A percentile compares a stretch with the other conserved stretches of the same genome.
phyloP scores from a whole-genome alignment of 2,888 invertebrate genomes.

The Lobophora halterata region DNA sequence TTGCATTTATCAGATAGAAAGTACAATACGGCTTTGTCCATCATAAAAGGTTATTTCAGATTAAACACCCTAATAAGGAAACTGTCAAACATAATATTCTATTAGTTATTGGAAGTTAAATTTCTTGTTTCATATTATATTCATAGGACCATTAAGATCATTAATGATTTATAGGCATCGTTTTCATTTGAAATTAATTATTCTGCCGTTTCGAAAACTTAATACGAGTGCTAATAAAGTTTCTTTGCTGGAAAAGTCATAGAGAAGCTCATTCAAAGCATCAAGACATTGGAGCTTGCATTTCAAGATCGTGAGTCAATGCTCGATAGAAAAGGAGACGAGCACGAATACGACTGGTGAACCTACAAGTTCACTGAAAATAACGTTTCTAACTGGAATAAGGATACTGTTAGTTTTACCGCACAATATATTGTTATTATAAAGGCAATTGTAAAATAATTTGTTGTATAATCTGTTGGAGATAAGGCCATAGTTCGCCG shows the following conservation, averaged over 20 bases:
- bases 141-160: no score
- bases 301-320: constrained; percentile 62
- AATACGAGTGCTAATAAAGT: no score
- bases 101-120: no score
- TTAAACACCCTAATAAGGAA: constrained; percentile 16
- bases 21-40: constrained; percentile 46
- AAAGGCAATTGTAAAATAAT: no score
- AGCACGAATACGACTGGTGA: constrained; percentile 65
- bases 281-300: constrained; percentile 20
- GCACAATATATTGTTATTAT: no score
- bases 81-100: no score
- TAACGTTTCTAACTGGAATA: constrained; percentile 46
- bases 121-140: no score
- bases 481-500: constrained; percentile 23
- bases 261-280: constrained; percentile 17
- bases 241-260: background rate
- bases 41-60: constrained; percentile 45
- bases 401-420: constrained; percentile 25
- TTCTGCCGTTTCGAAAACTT: no score
- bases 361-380: constrained; percentile 50
- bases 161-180: no score
- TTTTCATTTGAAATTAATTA: no score
- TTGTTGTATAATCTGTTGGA: constrained; percentile 1
- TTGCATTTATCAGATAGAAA: constrained; percentile 70
- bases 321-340: constrained; percentile 63